Conservation (phyloP, 1,140 invertebrate genomes). For the Drosophila kurseongensis region DNA sequence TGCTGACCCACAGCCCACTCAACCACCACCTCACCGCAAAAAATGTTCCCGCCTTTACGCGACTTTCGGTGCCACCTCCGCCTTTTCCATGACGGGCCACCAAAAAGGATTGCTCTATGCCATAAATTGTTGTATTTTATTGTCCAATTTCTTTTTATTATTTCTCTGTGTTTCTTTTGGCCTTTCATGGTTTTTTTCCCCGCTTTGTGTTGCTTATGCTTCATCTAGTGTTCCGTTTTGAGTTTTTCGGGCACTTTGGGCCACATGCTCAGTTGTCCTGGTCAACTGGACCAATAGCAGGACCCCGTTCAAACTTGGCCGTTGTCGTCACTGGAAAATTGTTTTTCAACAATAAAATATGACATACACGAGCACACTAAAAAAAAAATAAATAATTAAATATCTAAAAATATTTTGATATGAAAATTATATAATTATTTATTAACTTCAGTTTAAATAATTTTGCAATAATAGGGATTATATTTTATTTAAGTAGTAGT, state of each 20-base stretch:
- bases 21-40: constrained; percentile 42
- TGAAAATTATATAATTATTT: too few species aligned
- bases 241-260: constrained; percentile 60
- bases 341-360: constrained; percentile 73
- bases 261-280: constrained; percentile 70
- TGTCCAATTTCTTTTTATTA: constrained; percentile 83
- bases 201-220: constrained; percentile 73
- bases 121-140: constrained; percentile 83
- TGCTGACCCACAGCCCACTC: constrained; percentile 45
- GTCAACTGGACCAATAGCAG: constrained; percentile 45
- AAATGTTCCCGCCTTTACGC: constrained; percentile 65
- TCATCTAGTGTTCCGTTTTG: constrained; percentile 70
- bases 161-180: constrained; percentile 72
- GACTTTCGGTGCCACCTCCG: constrained; percentile 63
- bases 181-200: constrained; percentile 48
- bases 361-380: constrained; percentile 17
- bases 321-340: constrained; percentile 68
- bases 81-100: constrained; percentile 56
- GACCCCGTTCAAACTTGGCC: constrained; percentile 52
- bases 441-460: too few species aligned
- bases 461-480: too few species aligned
- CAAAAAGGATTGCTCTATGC: constrained; percentile 78
- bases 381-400: neutral
- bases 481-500: too few species aligned
- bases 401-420: too few species aligned